phyloP scores from a whole-genome alignment of 2,113 vertebrate genomes.

The Cololabis saira region DNA sequence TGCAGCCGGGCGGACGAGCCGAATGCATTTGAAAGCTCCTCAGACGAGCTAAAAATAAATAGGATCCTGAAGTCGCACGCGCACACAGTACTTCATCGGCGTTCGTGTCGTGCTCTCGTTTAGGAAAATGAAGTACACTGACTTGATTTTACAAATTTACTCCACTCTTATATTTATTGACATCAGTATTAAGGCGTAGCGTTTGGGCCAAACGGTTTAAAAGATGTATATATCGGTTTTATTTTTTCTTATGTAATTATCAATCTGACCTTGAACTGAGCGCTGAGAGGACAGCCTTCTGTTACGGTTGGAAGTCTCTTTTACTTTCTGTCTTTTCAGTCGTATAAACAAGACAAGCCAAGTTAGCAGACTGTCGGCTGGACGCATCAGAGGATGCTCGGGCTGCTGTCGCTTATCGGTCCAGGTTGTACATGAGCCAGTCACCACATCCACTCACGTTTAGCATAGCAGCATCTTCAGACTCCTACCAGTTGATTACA shows the following conservation, averaged over 20 bases:
- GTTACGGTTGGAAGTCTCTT: slow-evolving; percentile 22
- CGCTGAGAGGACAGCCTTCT: slow-evolving; percentile 43
- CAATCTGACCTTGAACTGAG: slow-evolving; percentile 47
- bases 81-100: slow-evolving; percentile 46
- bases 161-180: slow-evolving; percentile 64
- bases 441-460: slow-evolving; percentile 25
- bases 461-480: slow-evolving; percentile 49
- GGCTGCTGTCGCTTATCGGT: slow-evolving; percentile 33
- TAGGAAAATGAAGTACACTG: slow-evolving; percentile 56
- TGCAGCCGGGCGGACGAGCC: slow-evolving; percentile 64
- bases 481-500: slow-evolving; percentile 30
- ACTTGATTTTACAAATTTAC: slow-evolving; percentile 50
- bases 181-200: slow-evolving; percentile 57
- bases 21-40: slow-evolving; percentile 63
- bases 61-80: slow-evolving; percentile 49
- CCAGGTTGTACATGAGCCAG: slow-evolving; percentile 31
- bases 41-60: slow-evolving; percentile 70
- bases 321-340: slow-evolving; percentile 18
- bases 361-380: slow-evolving; percentile 40
- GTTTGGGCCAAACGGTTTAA: slow-evolving; percentile 55
- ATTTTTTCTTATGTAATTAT: slow-evolving; percentile 42
- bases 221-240: slow-evolving; percentile 60
- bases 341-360: slow-evolving; percentile 38
- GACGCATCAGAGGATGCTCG: slow-evolving; percentile 41
- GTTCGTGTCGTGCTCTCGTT: slow-evolving; percentile 60